Base-by-base conservation (phyloP, 2,888 invertebrate species). In the Macaria notata region DNA sequence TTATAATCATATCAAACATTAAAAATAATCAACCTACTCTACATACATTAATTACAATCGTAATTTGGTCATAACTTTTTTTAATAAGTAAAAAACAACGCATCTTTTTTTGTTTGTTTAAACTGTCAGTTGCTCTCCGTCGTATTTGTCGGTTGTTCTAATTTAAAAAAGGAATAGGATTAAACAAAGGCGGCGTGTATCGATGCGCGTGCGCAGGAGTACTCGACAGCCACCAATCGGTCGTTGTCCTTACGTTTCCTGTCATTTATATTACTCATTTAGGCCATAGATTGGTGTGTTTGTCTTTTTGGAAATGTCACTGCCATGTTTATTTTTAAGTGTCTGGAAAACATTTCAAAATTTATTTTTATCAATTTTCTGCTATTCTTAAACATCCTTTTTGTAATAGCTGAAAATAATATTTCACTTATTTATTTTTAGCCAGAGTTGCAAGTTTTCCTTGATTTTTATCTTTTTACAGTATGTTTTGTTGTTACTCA, bases 161-260 rank as follows among this genome's bases (percentile, higher is more conserved):
- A 46, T 54, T 48, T 47, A 50, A 53, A 51, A 48, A 47, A 54
- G 49, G 49, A 46, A 49, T 43, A 43, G 43, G 41, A 56, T 54
- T 69, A 70, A 71, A 68, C 69, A 62, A 69, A 67, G 68, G 64
- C 67, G 59, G 59, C 62, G 61, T 47, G 50, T 59, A 54, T 56
- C 59, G 55, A 53, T 42, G 58, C 53, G 54, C 54, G 49, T 33
- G 55, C 63, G 64, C 61, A 63, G 62, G 56, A 66, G 61, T 64
- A 62, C 62, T 52, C 42, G 46, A 49, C 64, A 51, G 62, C 69
- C 59, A 63, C 59, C 74, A 77, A 80, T 83, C 82, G 83, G 82
- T 82, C 83, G 78, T 78, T 76, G 83, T 79, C 76, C 82, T 76
- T 73, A 63, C 68, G 69, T 77, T 79, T 78, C 76, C 78, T 76